These are phyloP conservation scores for Dryobates pubescens DNA, from an alignment of 2,797 vertebrate genomes.

Conservation along the genomic window DNA sequence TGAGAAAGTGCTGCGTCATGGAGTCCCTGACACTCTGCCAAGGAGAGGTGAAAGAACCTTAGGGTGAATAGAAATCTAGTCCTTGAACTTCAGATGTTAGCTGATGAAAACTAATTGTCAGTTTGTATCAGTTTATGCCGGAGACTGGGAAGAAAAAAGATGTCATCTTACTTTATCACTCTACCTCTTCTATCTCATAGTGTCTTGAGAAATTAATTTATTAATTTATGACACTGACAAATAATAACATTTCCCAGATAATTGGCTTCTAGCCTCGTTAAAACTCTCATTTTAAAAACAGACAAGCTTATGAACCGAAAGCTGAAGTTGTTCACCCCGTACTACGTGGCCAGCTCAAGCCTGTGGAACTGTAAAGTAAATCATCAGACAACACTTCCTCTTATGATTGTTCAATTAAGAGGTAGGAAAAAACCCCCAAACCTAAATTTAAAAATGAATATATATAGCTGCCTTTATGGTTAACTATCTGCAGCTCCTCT, in stretches of 20 bases:
- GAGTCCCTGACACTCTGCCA: constrained; percentile 36
- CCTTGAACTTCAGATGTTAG: neutral
- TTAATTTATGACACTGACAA: neutral
- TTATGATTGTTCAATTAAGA: neutral
- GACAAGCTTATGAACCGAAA: neutral
- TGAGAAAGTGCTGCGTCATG: constrained; percentile 22
- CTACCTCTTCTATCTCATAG: neutral
- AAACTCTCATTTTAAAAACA: neutral
- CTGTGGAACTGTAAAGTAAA: neutral
- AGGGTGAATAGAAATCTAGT: constrained; percentile 1
- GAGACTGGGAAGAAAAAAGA: neutral
- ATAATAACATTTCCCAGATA: neutral
- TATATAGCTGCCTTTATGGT: neutral
- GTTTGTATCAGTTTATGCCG: neutral
- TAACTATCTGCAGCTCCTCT: neutral
- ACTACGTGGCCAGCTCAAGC: neutral
- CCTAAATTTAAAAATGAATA: no score
- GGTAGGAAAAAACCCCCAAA: neutral
- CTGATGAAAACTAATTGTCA: constrained; percentile 13
- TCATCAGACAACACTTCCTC: neutral
- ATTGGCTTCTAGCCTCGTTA: neutral
- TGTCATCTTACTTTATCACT: neutral
- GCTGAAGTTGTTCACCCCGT: neutral
- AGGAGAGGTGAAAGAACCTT: neutral
- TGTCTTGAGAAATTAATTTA: neutral